Evolutionary conservation across 2,797 vertebrate species (phyloP), one percentile per base, ranked within the genome.

Genomic region (Sebastes nivosus): DNA sequence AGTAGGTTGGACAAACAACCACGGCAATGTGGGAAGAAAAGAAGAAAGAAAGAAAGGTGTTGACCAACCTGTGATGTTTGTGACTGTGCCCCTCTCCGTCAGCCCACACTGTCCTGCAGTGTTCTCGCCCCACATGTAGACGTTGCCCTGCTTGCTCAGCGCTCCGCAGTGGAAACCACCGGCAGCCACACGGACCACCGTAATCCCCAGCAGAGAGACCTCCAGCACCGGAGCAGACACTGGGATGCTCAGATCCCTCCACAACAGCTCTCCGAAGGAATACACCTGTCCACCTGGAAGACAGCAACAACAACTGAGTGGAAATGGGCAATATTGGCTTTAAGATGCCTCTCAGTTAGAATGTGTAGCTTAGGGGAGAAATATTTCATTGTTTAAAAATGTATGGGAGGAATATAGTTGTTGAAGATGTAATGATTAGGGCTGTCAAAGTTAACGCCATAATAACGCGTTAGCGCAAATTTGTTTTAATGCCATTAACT

Each of bases 91-190:
- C 72, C 88, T 93, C 67, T 94, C 94, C 4, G 92, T 93, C 63
- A 95, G 88, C 0, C 97, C 99, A 75, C 99, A 99, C 84, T 99
- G 99, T 61, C 98, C 98, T 1, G 97, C 95, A 11, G 96, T 95
- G 86, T 99, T 99, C 87, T 97, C 95, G 3, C 99, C 99, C 99
- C 99, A 99, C 97, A 98, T 99, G 93, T 95, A 97, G 32, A 97
- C 92, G 0, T 77, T 80, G 0, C 99, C 99, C 32, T 95, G 94
- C 50, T 97, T 96, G 1, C 95, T 98, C 84, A 99, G 90, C 0
- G 96, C 98, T 66, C 97, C 98, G 1, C 94, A 97, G 83, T 99
- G 98, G 93, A 97, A 98, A 85, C 97, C 97, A 16, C 99, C 99
- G 0, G 98, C 95, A 8, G 97, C 97, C 87, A 99, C 97, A 1